Evolutionary conservation across 1,140 invertebrate species (phyloP).

Genomic region (Camponotus pennsylvanicus): DNA sequence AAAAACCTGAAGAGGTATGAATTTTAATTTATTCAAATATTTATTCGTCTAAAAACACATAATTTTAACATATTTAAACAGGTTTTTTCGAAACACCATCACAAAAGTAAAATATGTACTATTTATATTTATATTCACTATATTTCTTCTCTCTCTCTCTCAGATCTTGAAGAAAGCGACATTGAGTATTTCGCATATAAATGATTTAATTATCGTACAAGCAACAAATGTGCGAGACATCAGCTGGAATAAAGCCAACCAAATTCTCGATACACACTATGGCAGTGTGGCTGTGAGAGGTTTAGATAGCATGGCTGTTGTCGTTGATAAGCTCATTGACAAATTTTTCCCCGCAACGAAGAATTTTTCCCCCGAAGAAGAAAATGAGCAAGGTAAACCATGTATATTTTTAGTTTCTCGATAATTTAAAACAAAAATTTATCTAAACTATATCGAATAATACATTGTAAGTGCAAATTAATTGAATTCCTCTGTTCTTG

Average conservation of each 20-base stretch:
- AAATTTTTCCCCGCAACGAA: conserved; percentile 89
- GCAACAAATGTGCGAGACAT: conserved; percentile 89
- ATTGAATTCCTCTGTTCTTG: background rate
- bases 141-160: too few relatives aligned
- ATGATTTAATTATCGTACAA: conserved; percentile 84
- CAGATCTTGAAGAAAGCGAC: conserved; percentile 82
- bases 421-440: background rate
- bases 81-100: background rate
- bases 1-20: conserved; percentile 89
- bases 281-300: conserved; percentile 88
- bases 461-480: background rate
- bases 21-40: background rate
- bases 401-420: conserved; percentile 9
- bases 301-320: conserved; percentile 88
- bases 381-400: conserved; percentile 84
- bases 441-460: background rate
- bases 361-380: too few relatives aligned
- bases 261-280: conserved; percentile 89
- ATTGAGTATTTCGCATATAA: conserved; percentile 76
- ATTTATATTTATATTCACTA: background rate
- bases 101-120: background rate
- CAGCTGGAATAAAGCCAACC: conserved; percentile 90
- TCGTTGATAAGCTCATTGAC: conserved; percentile 89
- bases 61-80: background rate
- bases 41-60: background rate